Percentiles rank a stretch among this genome's conserved stretches.
These are phyloP conservation scores for Elephas maximus DNA, from an alignment of 2,113 vertebrate genomes.

Conservation along the genomic window DNA sequence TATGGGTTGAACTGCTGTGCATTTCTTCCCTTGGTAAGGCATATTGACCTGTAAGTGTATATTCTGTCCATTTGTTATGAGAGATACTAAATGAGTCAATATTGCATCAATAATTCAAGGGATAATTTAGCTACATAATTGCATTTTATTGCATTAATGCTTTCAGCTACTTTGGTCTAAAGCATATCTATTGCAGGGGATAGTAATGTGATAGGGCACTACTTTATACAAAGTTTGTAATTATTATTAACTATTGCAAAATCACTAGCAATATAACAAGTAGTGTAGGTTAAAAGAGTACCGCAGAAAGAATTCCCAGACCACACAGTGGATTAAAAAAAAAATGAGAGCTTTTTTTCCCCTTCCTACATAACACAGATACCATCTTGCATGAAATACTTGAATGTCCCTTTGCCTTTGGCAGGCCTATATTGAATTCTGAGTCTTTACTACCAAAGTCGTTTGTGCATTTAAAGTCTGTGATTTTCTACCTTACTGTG, in stretches of 20 bases:
- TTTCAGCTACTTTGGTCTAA: constrained; percentile 64
- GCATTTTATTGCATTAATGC: constrained; percentile 76
- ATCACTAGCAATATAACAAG: constrained; percentile 26
- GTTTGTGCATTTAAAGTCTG: background rate
- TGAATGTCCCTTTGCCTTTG: background rate
- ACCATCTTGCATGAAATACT: background rate
- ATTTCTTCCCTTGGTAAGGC: constrained; percentile 72
- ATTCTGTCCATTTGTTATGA: constrained; percentile 81
- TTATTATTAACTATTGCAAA: constrained; percentile 60
- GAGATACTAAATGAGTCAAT: constrained; percentile 83
- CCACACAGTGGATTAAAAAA: background rate
- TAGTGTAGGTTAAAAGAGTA: background rate
- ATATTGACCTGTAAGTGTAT: constrained; percentile 79
- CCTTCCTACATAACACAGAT: background rate
- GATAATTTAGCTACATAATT: constrained; percentile 85
- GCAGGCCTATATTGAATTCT: background rate
- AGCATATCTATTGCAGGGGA: constrained; percentile 43
- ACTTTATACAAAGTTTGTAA: constrained; percentile 58
- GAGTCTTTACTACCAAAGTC: background rate
- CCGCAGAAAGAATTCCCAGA: background rate
- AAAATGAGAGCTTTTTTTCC: background rate
- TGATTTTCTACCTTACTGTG: background rate
- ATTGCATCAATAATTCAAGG: constrained; percentile 88
- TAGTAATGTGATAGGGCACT: background rate
- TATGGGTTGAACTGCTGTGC: constrained; percentile 76